Base-by-base conservation (phyloP, 92 coral and sea anemone genomes). In the Montipora capitata region DNA sequence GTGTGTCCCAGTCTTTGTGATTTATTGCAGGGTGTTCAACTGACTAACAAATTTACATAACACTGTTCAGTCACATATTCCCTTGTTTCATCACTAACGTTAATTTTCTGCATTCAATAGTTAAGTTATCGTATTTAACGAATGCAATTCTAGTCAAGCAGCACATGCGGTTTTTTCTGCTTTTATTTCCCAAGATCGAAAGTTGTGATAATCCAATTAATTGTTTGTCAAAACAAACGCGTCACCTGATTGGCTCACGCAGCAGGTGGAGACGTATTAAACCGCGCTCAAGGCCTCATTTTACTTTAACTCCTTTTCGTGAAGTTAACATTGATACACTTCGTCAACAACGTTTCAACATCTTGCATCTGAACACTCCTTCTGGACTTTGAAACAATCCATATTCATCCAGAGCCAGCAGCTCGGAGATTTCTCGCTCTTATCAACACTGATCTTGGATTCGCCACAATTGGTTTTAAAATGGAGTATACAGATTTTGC, bases 171-270 rank as follows among this genome's bases (percentile, higher is more conserved):
- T 83, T 81, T 81, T 87, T 72, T 86, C 66, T 76, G 81, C 82
- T 91, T 89, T 92, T 91, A 84, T 89, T 88, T 93, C 89, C 64
- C 64, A 72, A 93, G 98, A 94, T 95, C 96, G 87, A 95, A 94
- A 89, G 93, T 93, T 92, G 91, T 91, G 98, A 95, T 95, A 95
- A 95, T 94, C 98, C 98, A 95, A 95, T 95, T 95, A 95, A 91
- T 93, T 76, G 90, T 91, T 90, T 95, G 98, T 95, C 98, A 95
- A 95, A 94, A 95, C 90, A 95, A 91, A 74, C 89, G 96, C 81
- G 72, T 72, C 44, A 67, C 74, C 94, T 95, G 98, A 95, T 95
- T 95, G 98, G 98, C 93, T 86, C 74, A 39, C 74, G 58, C 83
- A 77, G 92, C 98, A 95, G 98, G 98, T 95, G 98, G 96, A 94